Conservation (phyloP, 1,140 invertebrate species). For the Leptopilina boulardi region DNA sequence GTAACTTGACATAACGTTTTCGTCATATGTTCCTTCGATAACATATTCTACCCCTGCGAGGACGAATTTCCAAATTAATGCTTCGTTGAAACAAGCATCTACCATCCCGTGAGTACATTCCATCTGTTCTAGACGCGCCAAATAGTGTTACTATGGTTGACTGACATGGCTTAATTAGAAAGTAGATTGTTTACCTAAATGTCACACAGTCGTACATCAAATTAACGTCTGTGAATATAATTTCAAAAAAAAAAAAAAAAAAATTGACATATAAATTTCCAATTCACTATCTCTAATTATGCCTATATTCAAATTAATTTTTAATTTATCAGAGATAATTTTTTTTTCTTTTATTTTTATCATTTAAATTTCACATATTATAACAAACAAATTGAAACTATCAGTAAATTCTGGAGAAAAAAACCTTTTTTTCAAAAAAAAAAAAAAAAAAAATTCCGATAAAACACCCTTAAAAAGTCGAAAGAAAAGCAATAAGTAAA, state of each 20-base stretch:
- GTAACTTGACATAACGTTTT: constrained; percentile 31
- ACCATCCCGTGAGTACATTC: constrained; percentile 29
- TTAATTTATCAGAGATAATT: too few relatives aligned
- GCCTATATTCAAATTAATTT: too few relatives aligned
- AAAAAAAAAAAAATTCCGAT: neutral
- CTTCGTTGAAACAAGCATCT: constrained; percentile 26
- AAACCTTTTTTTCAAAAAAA: too few relatives aligned
- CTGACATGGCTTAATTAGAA: constrained; percentile 33
- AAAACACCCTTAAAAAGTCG: neutral
- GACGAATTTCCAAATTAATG: constrained; percentile 33
- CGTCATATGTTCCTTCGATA: constrained; percentile 30
- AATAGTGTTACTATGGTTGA: constrained; percentile 33
- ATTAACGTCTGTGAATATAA: constrained; percentile 6
- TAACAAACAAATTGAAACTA: too few relatives aligned
- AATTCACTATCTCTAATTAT: too few relatives aligned
- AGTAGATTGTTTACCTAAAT: constrained; percentile 32
- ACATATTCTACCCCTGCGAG: constrained; percentile 23
- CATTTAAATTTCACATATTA: too few relatives aligned
- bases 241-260: neutral
- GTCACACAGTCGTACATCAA: constrained; percentile 25
- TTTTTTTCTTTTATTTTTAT: too few relatives aligned
- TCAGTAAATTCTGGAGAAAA: too few relatives aligned
- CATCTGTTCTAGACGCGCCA: constrained; percentile 27
- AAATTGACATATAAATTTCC: too few relatives aligned
- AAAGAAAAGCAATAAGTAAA: neutral